These are phyloP conservation scores for Ochotona curzoniae DNA, from an alignment of 2,113 vertebrate species.

Conservation along the genomic window DNA sequence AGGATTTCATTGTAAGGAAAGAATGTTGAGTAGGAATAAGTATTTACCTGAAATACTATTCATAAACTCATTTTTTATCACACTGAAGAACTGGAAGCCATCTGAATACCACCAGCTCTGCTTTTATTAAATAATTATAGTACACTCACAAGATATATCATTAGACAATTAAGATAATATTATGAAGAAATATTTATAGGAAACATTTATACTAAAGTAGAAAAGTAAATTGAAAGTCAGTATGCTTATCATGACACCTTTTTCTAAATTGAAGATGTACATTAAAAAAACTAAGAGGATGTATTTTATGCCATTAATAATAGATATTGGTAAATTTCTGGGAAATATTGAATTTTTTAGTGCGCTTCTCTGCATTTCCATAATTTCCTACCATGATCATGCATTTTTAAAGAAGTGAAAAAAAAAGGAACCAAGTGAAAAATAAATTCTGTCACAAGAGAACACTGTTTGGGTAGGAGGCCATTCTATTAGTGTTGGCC, in stretches of 20 bases:
- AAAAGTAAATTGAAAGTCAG: not conserved
- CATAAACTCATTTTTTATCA: not conserved
- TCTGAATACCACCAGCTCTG: not conserved
- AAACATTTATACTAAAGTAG: not conserved
- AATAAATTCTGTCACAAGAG: not conserved
- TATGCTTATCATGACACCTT: not conserved
- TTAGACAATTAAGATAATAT: not conserved
- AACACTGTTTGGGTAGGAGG: not conserved
- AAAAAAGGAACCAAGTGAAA: conserved; percentile 16
- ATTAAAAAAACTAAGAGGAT: not conserved
- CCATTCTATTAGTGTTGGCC: not conserved
- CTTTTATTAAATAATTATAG: not conserved
- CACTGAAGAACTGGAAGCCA: conserved; percentile 1
- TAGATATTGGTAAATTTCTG: not conserved
- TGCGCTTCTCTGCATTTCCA: not conserved
- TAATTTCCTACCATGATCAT: not conserved
- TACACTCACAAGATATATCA: not conserved
- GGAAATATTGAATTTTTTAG: not conserved
- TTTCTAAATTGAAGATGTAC: conserved; percentile 9
- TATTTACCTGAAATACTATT: not conserved
- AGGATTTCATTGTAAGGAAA: not conserved
- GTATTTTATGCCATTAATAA: not conserved
- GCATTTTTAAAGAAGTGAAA: not conserved
- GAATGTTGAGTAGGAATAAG: not conserved
- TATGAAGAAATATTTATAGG: not conserved